phyloP scores from a whole-genome alignment of 1,140 invertebrate species.

The Gryon sp. region DNA sequence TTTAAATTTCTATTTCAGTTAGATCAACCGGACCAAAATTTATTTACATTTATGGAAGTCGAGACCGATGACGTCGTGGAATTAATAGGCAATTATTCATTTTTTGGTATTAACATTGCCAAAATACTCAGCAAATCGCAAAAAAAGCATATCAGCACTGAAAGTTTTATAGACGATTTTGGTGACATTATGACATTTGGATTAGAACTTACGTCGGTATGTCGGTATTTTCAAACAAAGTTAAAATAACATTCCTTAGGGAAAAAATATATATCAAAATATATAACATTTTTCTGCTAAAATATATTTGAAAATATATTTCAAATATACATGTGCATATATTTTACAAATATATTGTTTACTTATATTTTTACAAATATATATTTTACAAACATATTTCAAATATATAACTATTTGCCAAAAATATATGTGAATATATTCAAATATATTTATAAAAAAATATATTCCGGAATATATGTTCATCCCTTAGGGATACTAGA shows the following conservation, averaged over 20 bases:
- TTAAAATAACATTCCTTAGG: too few species aligned
- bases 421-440: too few species aligned
- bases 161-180: neutral
- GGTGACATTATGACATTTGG: neutral
- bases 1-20: conserved; percentile 11
- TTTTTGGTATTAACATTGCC: neutral
- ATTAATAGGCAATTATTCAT: neutral
- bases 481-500: neutral
- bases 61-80: neutral
- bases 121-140: neutral
- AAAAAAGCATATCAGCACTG: neutral
- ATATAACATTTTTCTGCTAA: neutral
- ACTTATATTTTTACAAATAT: too few species aligned
- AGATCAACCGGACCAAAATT: conserved; percentile 17
- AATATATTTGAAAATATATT: too few species aligned
- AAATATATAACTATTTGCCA: too few species aligned
- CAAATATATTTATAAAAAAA: too few species aligned
- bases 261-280: too few species aligned
- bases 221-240: too few species aligned
- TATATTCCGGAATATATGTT: too few species aligned
- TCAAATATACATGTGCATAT: too few species aligned
- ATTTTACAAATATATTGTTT: too few species aligned
- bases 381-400: too few species aligned
- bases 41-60: neutral
- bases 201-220: neutral